Percentiles rank a stretch among this genome's conserved stretches.
phyloP scores from a whole-genome alignment of 2,888 invertebrate genomes.

The Drosophila nr. fundita region DNA sequence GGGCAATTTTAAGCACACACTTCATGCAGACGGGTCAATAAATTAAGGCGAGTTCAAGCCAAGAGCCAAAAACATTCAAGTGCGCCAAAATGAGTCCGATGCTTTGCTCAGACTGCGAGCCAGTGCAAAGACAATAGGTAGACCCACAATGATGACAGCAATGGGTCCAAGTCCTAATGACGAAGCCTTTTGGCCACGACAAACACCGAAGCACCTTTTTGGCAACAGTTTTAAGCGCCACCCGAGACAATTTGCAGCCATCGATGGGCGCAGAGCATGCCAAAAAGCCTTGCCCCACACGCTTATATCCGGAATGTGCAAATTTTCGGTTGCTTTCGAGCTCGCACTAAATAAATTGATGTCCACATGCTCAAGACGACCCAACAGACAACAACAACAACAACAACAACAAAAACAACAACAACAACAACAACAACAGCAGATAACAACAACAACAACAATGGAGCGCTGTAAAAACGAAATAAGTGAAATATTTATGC shows the following conservation, averaged over 20 bases:
- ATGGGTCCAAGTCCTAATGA: constrained; percentile 20
- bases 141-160: constrained; percentile 13
- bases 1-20: background rate
- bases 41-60: constrained; percentile 33
- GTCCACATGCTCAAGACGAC: constrained; percentile 69
- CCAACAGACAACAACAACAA: constrained; percentile 26
- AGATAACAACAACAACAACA: background rate
- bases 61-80: constrained; percentile 29
- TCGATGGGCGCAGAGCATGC: constrained; percentile 19
- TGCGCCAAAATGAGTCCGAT: background rate
- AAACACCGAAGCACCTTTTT: constrained; percentile 45
- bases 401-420: background rate
- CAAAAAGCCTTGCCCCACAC: background rate
- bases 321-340: constrained; percentile 51
- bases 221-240: constrained; percentile 33
- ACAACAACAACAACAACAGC: background rate
- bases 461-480: constrained; percentile 53
- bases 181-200: constrained; percentile 24
- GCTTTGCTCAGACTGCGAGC: constrained; percentile 4
- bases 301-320: constrained; percentile 59
- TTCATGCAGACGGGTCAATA: constrained; percentile 14
- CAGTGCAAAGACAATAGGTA: constrained; percentile 26
- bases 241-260: constrained; percentile 35
- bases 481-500: constrained; percentile 78
- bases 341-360: constrained; percentile 75